phyloP scores from a whole-genome alignment of 2,797 vertebrate genomes.

The Lycodopsis pacificus region DNA sequence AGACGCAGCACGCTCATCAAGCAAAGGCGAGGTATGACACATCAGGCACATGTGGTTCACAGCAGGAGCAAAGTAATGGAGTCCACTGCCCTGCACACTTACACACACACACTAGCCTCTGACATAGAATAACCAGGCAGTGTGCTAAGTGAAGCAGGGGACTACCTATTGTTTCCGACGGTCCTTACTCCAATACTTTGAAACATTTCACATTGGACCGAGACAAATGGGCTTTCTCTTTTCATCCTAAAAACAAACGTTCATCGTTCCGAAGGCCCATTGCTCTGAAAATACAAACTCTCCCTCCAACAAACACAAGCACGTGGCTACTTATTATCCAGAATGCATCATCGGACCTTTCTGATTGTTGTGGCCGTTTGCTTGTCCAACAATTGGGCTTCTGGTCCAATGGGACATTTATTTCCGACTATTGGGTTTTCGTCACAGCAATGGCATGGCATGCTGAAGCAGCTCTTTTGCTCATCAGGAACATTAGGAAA shows the following conservation, averaged over 20 bases:
- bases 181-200: background rate
- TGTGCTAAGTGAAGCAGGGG: background rate
- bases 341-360: too few relatives aligned
- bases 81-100: background rate
- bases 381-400: background rate
- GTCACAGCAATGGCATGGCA: background rate
- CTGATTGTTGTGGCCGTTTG: background rate
- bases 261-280: too few relatives aligned
- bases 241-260: too few relatives aligned
- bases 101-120: background rate
- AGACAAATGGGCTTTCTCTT: background rate
- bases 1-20: constrained; percentile 3
- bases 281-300: background rate
- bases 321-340: too few relatives aligned
- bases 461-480: too few relatives aligned
- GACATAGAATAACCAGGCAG: background rate
- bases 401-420: background rate
- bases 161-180: background rate
- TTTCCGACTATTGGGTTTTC: too few relatives aligned
- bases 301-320: background rate
- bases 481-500: background rate
- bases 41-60: constrained; percentile 22
- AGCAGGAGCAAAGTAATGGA: constrained; percentile 26
- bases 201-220: background rate
- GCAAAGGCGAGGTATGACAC: constrained; percentile 21